Base-by-base conservation (phyloP, 2,888 invertebrate genomes). In the Tipula lateralis region DNA sequence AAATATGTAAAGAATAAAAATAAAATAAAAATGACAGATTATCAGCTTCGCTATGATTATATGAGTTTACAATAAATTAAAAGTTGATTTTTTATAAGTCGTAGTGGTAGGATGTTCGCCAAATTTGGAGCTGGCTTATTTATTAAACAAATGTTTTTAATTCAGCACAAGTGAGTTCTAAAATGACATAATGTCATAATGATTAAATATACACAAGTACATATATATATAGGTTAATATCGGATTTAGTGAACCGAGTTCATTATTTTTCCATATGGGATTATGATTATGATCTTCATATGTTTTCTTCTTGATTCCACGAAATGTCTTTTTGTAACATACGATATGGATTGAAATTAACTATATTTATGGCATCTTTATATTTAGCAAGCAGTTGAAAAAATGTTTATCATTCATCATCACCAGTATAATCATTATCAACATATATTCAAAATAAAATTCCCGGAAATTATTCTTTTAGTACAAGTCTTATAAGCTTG, bases 11-110 rank as follows among this genome's bases (percentile, higher is more conserved):
- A 66, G 24, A 66, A 24, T 24, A 24, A 6, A 66, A 66, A 66
- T 66, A 66, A 66, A 66, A 66, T 66, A 9, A 13, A 66, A 66
- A 66, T 66, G 66, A 66, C 66, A 66, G 66, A 66, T 66, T 66
- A 66, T 66, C 66, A 66, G 66, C n/a, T 66, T 66, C 19, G 7
- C 66, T 66, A 66, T 66, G 66, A 66, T 66, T 66, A 66, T 1
- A 66, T 9, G 12, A 4, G 24, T 24, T 66, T 24, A 24, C 50
- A 4, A 32, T 32, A 32, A 32, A 32, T 4, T 32, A 4, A 32
- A 32, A 32, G 32, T 32, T 32, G 32, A n/a, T n/a, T n/a, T n/a
- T n/a, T n/a, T n/a, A n/a, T n/a, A n/a, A 13, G n/a, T n/a, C n/a
- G n/a, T n/a, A n/a, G n/a, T n/a, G n/a, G n/a, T n/a, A n/a, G 32